phyloP scores from a whole-genome alignment of 2,797 vertebrate species.

The Sebastes miniatus region DNA sequence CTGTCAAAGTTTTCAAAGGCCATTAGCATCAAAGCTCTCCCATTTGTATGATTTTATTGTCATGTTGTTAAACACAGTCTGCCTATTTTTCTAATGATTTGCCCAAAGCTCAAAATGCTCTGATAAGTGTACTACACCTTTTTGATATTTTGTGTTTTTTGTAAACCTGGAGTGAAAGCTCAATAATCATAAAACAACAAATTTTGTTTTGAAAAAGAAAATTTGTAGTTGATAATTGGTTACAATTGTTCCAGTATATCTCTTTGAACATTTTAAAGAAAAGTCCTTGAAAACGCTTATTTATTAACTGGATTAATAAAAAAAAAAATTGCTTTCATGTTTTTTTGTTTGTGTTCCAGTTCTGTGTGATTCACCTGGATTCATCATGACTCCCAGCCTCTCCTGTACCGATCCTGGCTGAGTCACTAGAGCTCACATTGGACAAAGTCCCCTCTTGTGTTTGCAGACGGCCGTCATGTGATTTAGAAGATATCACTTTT shows the following conservation, averaged over 20 bases:
- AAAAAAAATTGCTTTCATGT: conserved; percentile 54
- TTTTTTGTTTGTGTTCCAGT: conserved; percentile 29
- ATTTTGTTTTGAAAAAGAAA: conserved; percentile 27
- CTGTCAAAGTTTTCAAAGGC: conserved; percentile 3
- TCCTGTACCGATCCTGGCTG: conserved; percentile 13
- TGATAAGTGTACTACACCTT: conserved; percentile 18
- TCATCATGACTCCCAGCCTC: not conserved
- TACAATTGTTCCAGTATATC: conserved; percentile 21
- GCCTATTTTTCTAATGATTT: conserved; percentile 54
- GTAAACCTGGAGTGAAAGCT: conserved; percentile 35
- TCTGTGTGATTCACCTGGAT: conserved; percentile 40
- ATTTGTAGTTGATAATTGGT: conserved; percentile 39
- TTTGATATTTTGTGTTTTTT: conserved; percentile 50
- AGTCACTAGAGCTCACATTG: conserved; percentile 50
- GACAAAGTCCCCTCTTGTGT: conserved; percentile 76
- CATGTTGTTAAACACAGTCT: conserved; percentile 30
- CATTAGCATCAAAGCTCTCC: conserved; percentile 28
- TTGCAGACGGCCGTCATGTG: conserved; percentile 63
- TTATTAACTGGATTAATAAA: conserved; percentile 80
- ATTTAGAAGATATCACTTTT: conserved; percentile 32
- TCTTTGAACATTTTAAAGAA: conserved; percentile 56
- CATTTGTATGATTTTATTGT: conserved; percentile 33
- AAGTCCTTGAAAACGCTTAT: conserved; percentile 59
- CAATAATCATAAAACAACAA: conserved; percentile 25
- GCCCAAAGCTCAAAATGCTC: conserved; percentile 38